Percentiles rank a stretch among this genome's conserved stretches.
Conservation (phyloP, 2,888 invertebrate genomes). For the Latheticus oryzae region DNA sequence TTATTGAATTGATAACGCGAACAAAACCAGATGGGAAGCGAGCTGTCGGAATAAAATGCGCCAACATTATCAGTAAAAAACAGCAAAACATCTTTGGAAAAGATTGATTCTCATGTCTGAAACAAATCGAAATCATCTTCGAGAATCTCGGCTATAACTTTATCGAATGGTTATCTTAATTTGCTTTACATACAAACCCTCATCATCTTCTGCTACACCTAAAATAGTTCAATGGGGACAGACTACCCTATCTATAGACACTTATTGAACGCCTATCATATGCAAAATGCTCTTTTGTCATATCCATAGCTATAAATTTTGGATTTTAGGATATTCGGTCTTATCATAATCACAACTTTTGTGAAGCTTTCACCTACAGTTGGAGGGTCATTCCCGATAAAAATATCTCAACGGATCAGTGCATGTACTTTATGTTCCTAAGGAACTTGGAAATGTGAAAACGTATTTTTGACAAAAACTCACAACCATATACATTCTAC, state of each 20-base stretch:
- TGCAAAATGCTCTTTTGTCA: constrained; percentile 62
- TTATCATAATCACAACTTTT: constrained; percentile 44
- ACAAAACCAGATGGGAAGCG: constrained; percentile 33
- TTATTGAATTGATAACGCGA: constrained; percentile 42
- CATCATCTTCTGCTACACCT: constrained; percentile 38
- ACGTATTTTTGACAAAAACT: constrained; percentile 25
- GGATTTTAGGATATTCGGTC: constrained; percentile 57
- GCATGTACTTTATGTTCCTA: constrained; percentile 31
- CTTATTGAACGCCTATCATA: constrained; percentile 54
- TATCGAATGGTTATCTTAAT: constrained; percentile 33
- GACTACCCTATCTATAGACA: constrained; percentile 43
- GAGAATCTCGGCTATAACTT: constrained; percentile 8
- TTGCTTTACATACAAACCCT: constrained; percentile 21
- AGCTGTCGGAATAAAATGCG: constrained; percentile 18
- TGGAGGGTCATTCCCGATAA: constrained; percentile 38
- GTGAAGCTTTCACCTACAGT: constrained; percentile 34
- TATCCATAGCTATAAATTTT: constrained; percentile 59
- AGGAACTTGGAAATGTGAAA: constrained; percentile 24
- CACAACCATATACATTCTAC: constrained; percentile 22
- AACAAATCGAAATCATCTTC: constrained; percentile 17
- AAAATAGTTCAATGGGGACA: constrained; percentile 35
- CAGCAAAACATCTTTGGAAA: constrained; percentile 1
- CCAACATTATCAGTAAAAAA: constrained; percentile 6
- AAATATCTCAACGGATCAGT: constrained; percentile 38
- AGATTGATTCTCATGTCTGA: background rate